Evolutionary conservation across 2,113 vertebrate species (phyloP).

Genomic region (Ptychochromis oligacanthus): DNA sequence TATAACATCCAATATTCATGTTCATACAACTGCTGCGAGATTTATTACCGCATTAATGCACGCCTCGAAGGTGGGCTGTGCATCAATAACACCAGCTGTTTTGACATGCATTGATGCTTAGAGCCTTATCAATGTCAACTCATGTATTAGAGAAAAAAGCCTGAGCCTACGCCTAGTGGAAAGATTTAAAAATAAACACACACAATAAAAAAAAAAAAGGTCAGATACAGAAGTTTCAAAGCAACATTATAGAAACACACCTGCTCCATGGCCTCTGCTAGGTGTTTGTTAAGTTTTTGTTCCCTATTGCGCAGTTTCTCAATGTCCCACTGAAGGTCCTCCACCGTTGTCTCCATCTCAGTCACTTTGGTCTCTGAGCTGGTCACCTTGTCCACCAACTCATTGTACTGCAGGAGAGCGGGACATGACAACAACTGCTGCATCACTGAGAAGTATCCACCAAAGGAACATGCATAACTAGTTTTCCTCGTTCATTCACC

Average conservation of each 20-base stretch:
- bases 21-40: neutral
- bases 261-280: slow-evolving; percentile 93
- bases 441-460: neutral
- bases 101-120: neutral
- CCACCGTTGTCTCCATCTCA: slow-evolving; percentile 94
- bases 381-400: slow-evolving; percentile 92
- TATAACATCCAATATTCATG: neutral
- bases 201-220: neutral
- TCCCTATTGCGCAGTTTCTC: slow-evolving; percentile 93
- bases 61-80: neutral
- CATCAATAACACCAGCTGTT: slow-evolving; percentile 11
- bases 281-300: slow-evolving; percentile 92
- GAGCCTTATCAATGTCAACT: neutral
- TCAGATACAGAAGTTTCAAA: neutral
- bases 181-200: neutral
- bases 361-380: slow-evolving; percentile 93
- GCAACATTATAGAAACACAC: slow-evolving; percentile 61
- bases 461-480: neutral
- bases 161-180: neutral
- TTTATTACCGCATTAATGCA: neutral
- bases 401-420: slow-evolving; percentile 82
- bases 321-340: slow-evolving; percentile 95
- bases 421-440: neutral
- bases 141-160: neutral
- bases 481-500: neutral